Conservation (phyloP, 2,113 vertebrate genomes). For the Gavialis gangeticus region DNA sequence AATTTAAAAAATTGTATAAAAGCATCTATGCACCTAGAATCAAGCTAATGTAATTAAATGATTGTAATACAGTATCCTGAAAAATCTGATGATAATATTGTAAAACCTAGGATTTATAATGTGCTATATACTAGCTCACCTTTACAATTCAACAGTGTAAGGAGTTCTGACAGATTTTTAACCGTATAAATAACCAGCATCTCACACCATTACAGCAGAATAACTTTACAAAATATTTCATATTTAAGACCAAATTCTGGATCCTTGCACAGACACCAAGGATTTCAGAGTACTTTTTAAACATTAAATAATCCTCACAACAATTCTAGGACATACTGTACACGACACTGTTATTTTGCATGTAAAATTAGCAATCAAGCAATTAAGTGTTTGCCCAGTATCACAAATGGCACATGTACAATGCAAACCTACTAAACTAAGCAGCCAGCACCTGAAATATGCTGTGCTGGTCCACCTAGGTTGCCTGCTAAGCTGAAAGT, state of each 20-base stretch:
- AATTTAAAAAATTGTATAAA: background rate
- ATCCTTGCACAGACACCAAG: background rate
- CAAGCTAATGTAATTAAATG: background rate
- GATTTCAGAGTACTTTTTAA: background rate
- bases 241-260: background rate
- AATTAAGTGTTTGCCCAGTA: background rate
- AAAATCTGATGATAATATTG: background rate
- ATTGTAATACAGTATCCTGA: background rate
- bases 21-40: background rate
- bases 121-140: background rate
- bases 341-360: background rate
- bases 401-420: background rate
- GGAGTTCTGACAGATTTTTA: background rate
- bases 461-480: too few species aligned
- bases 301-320: background rate
- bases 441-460: too few species aligned
- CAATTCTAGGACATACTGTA: background rate
- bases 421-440: too few species aligned
- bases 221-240: slow-evolving; percentile 7
- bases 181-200: background rate
- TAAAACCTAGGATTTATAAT: background rate
- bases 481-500: too few species aligned
- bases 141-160: background rate
- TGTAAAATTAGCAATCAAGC: background rate
- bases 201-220: background rate